phyloP scores from a whole-genome alignment of 2,113 vertebrate species.

The Diadophis punctatus region DNA sequence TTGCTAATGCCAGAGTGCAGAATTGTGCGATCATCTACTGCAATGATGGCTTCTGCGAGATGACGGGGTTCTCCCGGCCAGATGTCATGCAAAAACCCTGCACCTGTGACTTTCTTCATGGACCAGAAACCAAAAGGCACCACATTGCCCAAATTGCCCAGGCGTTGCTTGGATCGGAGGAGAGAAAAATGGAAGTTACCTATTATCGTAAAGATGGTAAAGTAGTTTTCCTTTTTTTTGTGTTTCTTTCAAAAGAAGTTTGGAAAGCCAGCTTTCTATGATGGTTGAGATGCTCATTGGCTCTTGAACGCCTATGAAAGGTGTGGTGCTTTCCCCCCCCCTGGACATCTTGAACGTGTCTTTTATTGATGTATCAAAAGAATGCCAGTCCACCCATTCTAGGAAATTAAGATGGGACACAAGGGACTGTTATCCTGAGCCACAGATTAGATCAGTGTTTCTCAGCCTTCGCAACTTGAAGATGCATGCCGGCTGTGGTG shows the following conservation, averaged over 20 bases:
- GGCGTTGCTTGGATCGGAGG: conserved; percentile 90
- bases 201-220: conserved; percentile 98
- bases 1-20: conserved; percentile 96
- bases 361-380: neutral
- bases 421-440: neutral
- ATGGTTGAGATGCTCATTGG: neutral
- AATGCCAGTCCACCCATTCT: neutral
- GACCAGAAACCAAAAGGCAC: conserved; percentile 86
- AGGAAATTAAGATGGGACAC: neutral
- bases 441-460: neutral
- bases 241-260: conserved; percentile 13
- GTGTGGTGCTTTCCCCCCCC: neutral
- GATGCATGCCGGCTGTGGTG: neutral
- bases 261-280: conserved; percentile 5
- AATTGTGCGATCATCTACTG: conserved; percentile 99
- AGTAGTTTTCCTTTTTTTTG: conserved; percentile 35
- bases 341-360: neutral
- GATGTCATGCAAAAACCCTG: conserved; percentile 99
- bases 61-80: conserved; percentile 96
- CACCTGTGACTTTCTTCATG: conserved; percentile 97
- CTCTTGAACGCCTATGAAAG: neutral
- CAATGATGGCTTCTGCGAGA: conserved; percentile 98
- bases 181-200: conserved; percentile 94
- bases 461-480: neutral
- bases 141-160: conserved; percentile 89